phyloP scores from a whole-genome alignment of 2,797 vertebrate species.

The Toxotes lorentzi region DNA sequence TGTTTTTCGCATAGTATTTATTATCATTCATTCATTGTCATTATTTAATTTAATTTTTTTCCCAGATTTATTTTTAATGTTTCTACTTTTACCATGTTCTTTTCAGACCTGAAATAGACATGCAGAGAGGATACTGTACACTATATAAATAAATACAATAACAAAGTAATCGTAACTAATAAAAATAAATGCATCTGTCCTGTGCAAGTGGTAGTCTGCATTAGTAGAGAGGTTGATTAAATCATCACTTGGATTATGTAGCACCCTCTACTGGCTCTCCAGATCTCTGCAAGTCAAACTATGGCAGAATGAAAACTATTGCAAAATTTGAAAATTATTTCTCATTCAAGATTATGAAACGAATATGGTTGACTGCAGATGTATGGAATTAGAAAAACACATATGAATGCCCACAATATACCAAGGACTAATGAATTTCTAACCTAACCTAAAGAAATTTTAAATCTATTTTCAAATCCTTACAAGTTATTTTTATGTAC shows the following conservation, averaged over 20 bases:
- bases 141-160: not conserved
- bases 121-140: not conserved
- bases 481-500: not conserved
- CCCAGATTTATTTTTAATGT: not conserved
- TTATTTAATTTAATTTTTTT: not conserved
- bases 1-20: not conserved
- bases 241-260: constrained; percentile 28
- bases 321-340: constrained; percentile 3
- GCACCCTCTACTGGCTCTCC: constrained; percentile 70
- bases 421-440: not conserved
- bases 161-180: not conserved
- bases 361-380: constrained; percentile 1
- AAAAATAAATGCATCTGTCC: not conserved
- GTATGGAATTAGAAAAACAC: not conserved
- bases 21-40: not conserved
- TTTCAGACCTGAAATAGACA: not conserved
- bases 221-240: constrained; percentile 7
- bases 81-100: not conserved
- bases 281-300: constrained; percentile 44
- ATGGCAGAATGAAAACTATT: not conserved
- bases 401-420: not conserved
- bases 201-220: not conserved
- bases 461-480: constrained; percentile 12
- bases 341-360: not conserved
- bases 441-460: not conserved